Evolutionary conservation across 2,797 vertebrate species (phyloP), one percentile per base, ranked within the genome.

Genomic region (Harpagifer antarcticus): DNA sequence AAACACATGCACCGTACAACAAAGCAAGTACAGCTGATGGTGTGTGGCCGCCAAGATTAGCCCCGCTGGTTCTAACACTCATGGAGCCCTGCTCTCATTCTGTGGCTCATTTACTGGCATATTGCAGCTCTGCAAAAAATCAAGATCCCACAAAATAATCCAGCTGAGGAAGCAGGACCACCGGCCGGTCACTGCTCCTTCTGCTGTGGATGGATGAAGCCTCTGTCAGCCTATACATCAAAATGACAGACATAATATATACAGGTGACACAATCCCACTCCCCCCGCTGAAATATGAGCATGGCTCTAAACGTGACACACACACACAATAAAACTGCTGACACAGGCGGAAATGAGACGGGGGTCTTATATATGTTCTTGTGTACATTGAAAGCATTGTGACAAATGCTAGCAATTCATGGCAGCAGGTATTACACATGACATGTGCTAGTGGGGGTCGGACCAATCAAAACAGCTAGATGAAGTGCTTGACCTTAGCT

Each of bases 41-140:
- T 58, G 82, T 56, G 60, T 4, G 3, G 59, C 52, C 37, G 76
- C 75, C 66, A 67, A 56, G 27, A 74, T 72, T 45, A 69, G 74
- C 81, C 80, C 69, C 82, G 56, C 61, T 61, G 72, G 73, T 64
- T 68, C 82, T 12, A 31, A 82, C 50, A 62, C 75, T 80, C 73
- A 10, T 77, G 74, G 57, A 61, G 66, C 56, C 50, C 74, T 67
- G 81, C 79, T 89, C 70, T 66, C 81, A 85, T 88, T 91, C 79
- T 89, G 80, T 79, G 87, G 66, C 89, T 92, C 90, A 91, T 92
- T 92, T 85, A 76, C 79, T 70, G 62, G 72, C 53, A 79, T 86
- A 84, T 79, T 87, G 84, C 90, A 80, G 72, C 66, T 53, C 64
- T 76, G 87, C 86, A 78, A 72, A 90, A 85, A 90, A 85, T 80